Evolutionary conservation across 2,797 vertebrate genomes (phyloP).

Genomic region (Chrosomus eos): DNA sequence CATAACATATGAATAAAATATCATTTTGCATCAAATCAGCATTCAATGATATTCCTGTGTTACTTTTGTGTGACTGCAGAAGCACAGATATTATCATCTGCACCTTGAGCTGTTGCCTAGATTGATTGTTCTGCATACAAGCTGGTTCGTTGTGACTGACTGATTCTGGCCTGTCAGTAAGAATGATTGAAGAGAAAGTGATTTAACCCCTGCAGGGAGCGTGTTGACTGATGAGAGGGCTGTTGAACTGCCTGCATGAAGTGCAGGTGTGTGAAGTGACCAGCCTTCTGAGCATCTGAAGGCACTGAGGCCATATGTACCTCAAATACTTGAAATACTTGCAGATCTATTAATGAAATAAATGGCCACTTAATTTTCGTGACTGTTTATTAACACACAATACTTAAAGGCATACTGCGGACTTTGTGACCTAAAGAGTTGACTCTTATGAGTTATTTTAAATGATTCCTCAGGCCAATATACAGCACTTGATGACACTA

Average conservation of each 20-base stretch:
- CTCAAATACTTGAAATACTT: no score
- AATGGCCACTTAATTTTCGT: background rate
- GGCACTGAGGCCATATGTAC: no score
- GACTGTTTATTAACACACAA: no score
- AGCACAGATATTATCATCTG: background rate
- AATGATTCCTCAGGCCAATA: no score
- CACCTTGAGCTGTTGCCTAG: background rate
- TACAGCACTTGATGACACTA: no score
- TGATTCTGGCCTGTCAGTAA: background rate
- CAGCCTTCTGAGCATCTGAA: background rate
- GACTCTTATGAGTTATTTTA: no score
- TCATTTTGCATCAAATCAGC: background rate
- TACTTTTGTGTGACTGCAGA: background rate
- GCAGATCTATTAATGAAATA: background rate
- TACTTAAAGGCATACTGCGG: no score
- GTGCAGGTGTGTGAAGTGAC: background rate
- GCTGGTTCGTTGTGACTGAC: background rate
- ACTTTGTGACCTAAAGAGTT: no score
- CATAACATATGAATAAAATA: no score
- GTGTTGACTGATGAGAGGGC: background rate
- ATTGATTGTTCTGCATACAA: background rate
- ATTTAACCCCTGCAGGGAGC: background rate
- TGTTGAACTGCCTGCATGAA: background rate
- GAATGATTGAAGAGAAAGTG: slow-evolving; percentile 18
- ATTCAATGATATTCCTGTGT: background rate